Percentiles rank a stretch among this genome's conserved stretches.
These are phyloP conservation scores for Tribolium castaneum DNA, from an alignment of 1,140 invertebrate genomes.

Conservation along the genomic window DNA sequence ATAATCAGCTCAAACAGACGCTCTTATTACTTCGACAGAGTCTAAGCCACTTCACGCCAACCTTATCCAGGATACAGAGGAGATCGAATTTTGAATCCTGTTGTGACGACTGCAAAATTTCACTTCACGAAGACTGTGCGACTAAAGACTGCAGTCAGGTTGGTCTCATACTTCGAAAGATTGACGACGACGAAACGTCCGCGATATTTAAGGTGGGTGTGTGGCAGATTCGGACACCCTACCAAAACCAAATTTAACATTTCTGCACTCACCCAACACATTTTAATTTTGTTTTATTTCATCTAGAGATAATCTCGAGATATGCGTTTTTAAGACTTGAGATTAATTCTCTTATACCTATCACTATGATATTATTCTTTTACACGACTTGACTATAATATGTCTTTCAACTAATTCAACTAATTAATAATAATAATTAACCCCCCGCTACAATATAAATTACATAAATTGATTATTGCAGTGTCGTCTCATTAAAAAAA, in stretches of 20 bases:
- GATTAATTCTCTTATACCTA: neutral
- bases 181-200: constrained; percentile 55
- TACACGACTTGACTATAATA: neutral
- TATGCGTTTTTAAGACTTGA: neutral
- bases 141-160: constrained; percentile 59
- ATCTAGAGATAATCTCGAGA: constrained; percentile 15
- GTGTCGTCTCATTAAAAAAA: neutral
- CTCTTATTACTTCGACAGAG: neutral
- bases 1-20: constrained; percentile 29
- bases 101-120: constrained; percentile 52
- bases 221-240: constrained; percentile 37
- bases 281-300: neutral
- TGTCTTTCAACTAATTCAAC: neutral
- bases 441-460: neutral
- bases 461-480: neutral
- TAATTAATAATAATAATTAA: neutral
- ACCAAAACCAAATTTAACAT: constrained; percentile 8
- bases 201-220: constrained; percentile 48
- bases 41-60: neutral
- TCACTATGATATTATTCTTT: neutral
- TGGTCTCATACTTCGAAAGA: constrained; percentile 55
- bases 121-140: constrained; percentile 37
- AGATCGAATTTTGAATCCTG: constrained; percentile 52
- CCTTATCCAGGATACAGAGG: constrained; percentile 15
- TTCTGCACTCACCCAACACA: constrained; percentile 28